phyloP scores from a whole-genome alignment of 2,888 invertebrate species.

The Nomada fucata region DNA sequence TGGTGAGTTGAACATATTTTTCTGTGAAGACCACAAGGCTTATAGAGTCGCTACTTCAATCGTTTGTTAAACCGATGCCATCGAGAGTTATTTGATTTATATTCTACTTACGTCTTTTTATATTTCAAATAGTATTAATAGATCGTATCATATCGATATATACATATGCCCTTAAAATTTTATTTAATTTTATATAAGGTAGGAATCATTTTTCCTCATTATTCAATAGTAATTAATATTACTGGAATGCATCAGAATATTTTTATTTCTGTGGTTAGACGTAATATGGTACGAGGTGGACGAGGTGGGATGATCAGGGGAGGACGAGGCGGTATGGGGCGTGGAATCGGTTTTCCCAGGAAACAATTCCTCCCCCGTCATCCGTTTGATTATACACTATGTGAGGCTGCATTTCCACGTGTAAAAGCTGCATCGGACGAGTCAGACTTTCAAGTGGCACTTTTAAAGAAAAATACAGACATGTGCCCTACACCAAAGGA shows the following conservation, averaged over 20 bases:
- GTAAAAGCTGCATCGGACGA: slow-evolving; percentile 94
- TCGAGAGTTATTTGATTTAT: too few species aligned
- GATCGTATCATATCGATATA: too few species aligned
- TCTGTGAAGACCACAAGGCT: too few species aligned
- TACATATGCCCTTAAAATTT: neutral
- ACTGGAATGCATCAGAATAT: neutral
- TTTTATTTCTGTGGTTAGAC: slow-evolving; percentile 29
- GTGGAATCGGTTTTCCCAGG: slow-evolving; percentile 88
- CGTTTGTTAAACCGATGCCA: too few species aligned
- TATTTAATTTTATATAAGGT: too few species aligned
- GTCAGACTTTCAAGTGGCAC: slow-evolving; percentile 93
- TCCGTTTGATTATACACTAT: slow-evolving; percentile 94
- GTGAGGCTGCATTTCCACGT: slow-evolving; percentile 95
- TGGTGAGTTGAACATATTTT: too few species aligned
- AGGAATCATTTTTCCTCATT: neutral
- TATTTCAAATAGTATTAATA: too few species aligned
- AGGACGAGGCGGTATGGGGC: slow-evolving; percentile 88
- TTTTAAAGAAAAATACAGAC: slow-evolving; percentile 96
- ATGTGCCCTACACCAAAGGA: slow-evolving; percentile 96
- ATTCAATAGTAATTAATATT: neutral
- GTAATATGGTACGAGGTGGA: slow-evolving; percentile 87
- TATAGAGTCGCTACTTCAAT: too few species aligned
- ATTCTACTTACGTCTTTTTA: too few species aligned
- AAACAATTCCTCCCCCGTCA: slow-evolving; percentile 90
- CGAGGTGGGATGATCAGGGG: slow-evolving; percentile 89